Evolutionary conservation across 2,113 vertebrate genomes (phyloP).

Genomic region (Cynopterus brachyotis): DNA sequence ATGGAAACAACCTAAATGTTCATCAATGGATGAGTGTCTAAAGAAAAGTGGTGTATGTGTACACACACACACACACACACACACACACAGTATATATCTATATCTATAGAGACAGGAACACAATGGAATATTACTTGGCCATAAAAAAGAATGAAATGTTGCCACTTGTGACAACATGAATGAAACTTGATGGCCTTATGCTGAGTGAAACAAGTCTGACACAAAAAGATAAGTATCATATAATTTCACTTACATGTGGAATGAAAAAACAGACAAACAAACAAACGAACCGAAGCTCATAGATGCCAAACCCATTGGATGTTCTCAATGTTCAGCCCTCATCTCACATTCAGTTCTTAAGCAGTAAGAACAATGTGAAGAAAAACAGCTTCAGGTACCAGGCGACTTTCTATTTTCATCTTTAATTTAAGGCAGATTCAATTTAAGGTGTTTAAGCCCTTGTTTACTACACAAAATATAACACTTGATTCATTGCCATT

Average conservation of each 20-base stretch:
- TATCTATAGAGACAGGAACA: no score
- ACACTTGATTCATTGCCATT: neutral
- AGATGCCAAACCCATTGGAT: neutral
- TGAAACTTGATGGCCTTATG: neutral
- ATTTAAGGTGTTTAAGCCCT: neutral
- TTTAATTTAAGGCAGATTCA: neutral
- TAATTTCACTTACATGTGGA: neutral
- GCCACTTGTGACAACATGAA: neutral
- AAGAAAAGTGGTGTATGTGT: neutral
- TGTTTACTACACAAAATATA: neutral
- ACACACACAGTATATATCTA: no score
- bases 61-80: neutral
- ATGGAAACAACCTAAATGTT: neutral
- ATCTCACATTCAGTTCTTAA: neutral
- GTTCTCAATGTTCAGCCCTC: neutral
- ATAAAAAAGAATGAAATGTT: neutral
- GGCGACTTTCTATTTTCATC: slow-evolving; percentile 9
- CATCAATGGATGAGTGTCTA: neutral
- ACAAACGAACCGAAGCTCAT: neutral
- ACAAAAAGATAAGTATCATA: neutral
- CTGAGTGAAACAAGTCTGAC: neutral
- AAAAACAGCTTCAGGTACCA: neutral
- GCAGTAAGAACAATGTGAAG: neutral
- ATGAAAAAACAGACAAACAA: neutral
- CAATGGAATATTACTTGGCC: neutral